Evolutionary conservation across 2,113 vertebrate species (phyloP).

Genomic region (Scomber scombrus): DNA sequence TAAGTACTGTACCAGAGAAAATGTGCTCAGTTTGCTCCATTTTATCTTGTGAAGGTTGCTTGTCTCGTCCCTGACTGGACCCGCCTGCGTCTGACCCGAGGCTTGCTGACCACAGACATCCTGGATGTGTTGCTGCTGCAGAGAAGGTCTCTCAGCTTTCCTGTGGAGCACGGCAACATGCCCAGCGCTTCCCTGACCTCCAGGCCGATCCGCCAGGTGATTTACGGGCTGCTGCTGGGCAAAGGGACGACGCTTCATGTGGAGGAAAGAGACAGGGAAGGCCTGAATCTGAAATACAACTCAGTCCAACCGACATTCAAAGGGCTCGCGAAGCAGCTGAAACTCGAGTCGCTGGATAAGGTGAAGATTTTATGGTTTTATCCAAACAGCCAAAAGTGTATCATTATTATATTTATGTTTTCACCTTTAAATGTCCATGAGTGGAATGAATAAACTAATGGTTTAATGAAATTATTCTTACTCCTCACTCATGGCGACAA

Average conservation of each 20-base stretch:
- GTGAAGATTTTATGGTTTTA: slow-evolving; percentile 70
- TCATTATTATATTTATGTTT: too few species aligned
- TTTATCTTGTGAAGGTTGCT: slow-evolving; percentile 47
- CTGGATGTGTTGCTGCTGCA: slow-evolving; percentile 83
- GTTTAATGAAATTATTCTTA: too few species aligned
- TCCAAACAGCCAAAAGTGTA: too few species aligned
- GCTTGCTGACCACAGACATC: slow-evolving; percentile 76
- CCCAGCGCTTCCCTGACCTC: slow-evolving; percentile 80
- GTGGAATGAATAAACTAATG: too few species aligned
- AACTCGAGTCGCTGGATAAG: slow-evolving; percentile 81
- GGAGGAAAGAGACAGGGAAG: slow-evolving; percentile 84
- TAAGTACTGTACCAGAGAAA: too few species aligned
- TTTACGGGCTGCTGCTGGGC: slow-evolving; percentile 87
- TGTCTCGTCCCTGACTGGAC: slow-evolving; percentile 84
- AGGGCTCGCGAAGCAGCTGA: slow-evolving; percentile 24
- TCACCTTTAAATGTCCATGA: too few species aligned
- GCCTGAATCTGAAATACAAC: slow-evolving; percentile 70
- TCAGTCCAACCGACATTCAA: slow-evolving; percentile 71
- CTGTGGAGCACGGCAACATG: slow-evolving; percentile 78
- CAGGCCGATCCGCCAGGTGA: slow-evolving; percentile 84
- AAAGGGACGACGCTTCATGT: slow-evolving; percentile 31
- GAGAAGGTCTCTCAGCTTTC: slow-evolving; percentile 43
- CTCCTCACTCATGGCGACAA: background rate
- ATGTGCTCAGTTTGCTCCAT: background rate
- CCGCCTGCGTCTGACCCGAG: slow-evolving; percentile 74